Evolutionary conservation across 53 echinoderm and acorn worm species (phyloP).

Genomic region (Hippasteria phrygiana): DNA sequence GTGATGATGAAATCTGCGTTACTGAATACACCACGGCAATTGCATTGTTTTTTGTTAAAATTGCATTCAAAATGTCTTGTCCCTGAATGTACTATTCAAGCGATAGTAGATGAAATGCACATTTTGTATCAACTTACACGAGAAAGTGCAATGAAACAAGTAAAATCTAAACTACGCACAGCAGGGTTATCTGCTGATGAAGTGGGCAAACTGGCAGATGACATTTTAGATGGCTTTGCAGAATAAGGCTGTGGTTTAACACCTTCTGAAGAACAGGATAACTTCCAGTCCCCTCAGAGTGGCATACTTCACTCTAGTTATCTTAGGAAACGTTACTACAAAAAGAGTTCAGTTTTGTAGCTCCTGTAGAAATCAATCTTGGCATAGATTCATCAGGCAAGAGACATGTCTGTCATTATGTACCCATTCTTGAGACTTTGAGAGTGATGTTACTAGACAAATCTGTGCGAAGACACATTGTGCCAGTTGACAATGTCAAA

Average conservation of each 20-base stretch:
- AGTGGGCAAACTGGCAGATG: slow-evolving; percentile 32
- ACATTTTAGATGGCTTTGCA: slow-evolving; percentile 54
- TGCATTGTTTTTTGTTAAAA: slow-evolving; percentile 68
- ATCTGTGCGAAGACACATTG: slow-evolving; percentile 31
- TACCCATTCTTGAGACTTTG: slow-evolving; percentile 73
- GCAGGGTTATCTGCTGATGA: slow-evolving; percentile 21
- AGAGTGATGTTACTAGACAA: slow-evolving; percentile 37
- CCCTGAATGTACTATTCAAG: slow-evolving; percentile 66
- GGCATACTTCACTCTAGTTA: slow-evolving; percentile 60
- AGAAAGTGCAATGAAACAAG: slow-evolving; percentile 37
- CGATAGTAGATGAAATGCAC: slow-evolving; percentile 66
- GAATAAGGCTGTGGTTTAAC: slow-evolving; percentile 51
- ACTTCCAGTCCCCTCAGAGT: slow-evolving; percentile 24
- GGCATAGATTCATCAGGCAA: slow-evolving; percentile 48
- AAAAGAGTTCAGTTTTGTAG: slow-evolving; percentile 58
- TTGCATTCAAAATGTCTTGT: slow-evolving; percentile 64
- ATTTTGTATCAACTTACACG: slow-evolving; percentile 31
- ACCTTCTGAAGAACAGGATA: slow-evolving; percentile 29
- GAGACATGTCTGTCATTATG: slow-evolving; percentile 71
- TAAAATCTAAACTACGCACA: slow-evolving; percentile 30
- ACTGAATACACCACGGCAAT: slow-evolving; percentile 52
- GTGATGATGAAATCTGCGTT: too few relatives aligned
- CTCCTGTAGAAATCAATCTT: slow-evolving; percentile 56
- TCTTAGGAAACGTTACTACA: slow-evolving; percentile 59
- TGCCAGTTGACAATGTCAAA: background rate